Evolutionary conservation across 2,888 invertebrate species (phyloP), one percentile per base, ranked within the genome.

Genomic region (Onthophagus sagittarius): DNA sequence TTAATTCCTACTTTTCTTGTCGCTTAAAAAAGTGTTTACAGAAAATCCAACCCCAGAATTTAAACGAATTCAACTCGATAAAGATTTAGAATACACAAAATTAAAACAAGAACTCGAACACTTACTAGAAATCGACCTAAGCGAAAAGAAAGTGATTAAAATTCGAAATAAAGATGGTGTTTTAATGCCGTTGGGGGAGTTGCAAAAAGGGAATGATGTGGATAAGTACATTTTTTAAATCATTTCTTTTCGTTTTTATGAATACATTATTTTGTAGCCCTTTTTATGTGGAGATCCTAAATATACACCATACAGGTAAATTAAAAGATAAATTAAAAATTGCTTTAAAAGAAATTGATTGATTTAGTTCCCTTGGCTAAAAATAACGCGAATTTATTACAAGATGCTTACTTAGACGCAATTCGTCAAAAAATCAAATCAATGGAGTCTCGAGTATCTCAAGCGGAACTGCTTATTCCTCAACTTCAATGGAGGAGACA

Each of bases 361-460:
- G 23, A 23, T 23, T 4, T 53, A 74, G 72, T 74, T 73, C 73
- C 73, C 32, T 15, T 74, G 74, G 75, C 74, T 2, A 74, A 72
- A 39, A 75, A 71, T 39, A 79, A 78, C 63, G 78, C 79, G 7
- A 82, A 80, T 75, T 73, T 81, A 15, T 77, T 87, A 65, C 86
- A 86, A 78, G 86, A 86, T 76, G 86, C 85, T 2, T 87, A 87
- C 76, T 82, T 87, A 31, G 86, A 87, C 77, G 86, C 87, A 32
- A 84, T 87, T n/a, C 83, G 84, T 76, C 83, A 85, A 70, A 87
- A 87, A 79, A 81, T 88, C 33, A 79, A 82, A 74, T 82, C 82
- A 75, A 82, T 88, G 77, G 87, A 87, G 79, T 84, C 84, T 39
- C 81, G 88, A 62, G 83, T 87, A 77, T 80, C 83, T 63, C 82